Conservation (phyloP, 2,888 invertebrate species). For the Melikaiella ostensackeni region DNA sequence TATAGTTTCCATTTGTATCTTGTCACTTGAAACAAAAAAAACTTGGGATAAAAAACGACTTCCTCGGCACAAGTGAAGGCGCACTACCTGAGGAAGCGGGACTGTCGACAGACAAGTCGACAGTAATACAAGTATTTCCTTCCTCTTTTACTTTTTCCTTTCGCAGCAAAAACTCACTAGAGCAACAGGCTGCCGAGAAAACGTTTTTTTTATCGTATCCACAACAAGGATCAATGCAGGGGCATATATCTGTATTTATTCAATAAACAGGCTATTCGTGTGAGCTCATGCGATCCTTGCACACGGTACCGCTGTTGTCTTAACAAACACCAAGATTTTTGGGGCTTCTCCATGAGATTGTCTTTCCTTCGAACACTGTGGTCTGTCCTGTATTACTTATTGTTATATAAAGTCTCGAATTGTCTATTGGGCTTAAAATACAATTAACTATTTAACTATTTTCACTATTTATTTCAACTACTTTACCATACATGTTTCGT, state of each 20-base stretch:
- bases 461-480: too few species aligned
- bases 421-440: neutral
- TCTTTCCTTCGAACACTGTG: neutral
- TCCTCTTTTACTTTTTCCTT: neutral
- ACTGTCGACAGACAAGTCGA: neutral
- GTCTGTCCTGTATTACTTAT: neutral
- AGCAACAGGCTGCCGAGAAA: neutral
- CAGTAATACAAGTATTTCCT: neutral
- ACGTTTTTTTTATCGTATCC: neutral
- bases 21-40: neutral
- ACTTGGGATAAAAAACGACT: neutral
- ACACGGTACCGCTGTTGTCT: neutral
- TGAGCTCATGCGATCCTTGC: constrained; percentile 2
- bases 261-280: constrained; percentile 2
- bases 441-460: too few species aligned
- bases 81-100: neutral
- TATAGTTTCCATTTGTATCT: neutral
- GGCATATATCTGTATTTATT: neutral
- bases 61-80: neutral
- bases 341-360: neutral
- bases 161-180: neutral
- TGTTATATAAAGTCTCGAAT: neutral
- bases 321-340: neutral
- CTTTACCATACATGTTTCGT: too few species aligned
- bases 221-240: neutral